Evolutionary conservation across 2,113 vertebrate species (phyloP), one percentile per base, ranked within the genome.

Genomic region (Bungarus multicinctus): DNA sequence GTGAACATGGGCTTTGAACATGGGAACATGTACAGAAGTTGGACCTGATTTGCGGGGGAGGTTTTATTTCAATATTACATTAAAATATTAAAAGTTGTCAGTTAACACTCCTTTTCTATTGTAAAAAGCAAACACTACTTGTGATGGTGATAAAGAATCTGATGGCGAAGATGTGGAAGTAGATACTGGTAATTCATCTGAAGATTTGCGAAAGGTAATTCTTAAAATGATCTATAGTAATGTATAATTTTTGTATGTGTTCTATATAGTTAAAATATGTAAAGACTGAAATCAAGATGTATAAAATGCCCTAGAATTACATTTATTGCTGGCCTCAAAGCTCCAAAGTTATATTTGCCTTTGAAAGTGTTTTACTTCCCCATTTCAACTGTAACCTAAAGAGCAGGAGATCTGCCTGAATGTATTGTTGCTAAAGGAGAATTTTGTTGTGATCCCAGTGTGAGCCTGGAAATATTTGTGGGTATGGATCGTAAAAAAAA

Each of bases 71-170:
- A 81, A 34, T 85, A 58, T 91, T n/a, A 89, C 91, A 57, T 94
- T 94, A 94, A 43, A 87, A 39, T 93, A 81, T 85, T 90, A 94
- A 93, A 94, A 39, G 64, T 94, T 0, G 0, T 74, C 30, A 43
- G 89, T 87, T 96, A 92, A 97, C 91, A 39, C 0, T 93, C 0
- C 94, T 96, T 90, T 34, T 91, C 90, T 96, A 45, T 96, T 91
- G 95, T 90, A 45, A 53, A 91, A 97, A 99, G 99, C 99, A 94
- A 99, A 99, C 55, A 98, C 99, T 87, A 98, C 97, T 0, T 99
- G 98, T 96, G 99, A 99, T 90, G 99, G 99, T 47, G 99, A 99
- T 97, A 99, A 99, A 94, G 99, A 99, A 88, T 99, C 98, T 1
- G 99, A 99, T 94, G 98, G 97, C 95, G 99, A 98, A 95, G 97